phyloP scores from a whole-genome alignment of 1,140 invertebrate genomes.

The Bombus pascuorum region DNA sequence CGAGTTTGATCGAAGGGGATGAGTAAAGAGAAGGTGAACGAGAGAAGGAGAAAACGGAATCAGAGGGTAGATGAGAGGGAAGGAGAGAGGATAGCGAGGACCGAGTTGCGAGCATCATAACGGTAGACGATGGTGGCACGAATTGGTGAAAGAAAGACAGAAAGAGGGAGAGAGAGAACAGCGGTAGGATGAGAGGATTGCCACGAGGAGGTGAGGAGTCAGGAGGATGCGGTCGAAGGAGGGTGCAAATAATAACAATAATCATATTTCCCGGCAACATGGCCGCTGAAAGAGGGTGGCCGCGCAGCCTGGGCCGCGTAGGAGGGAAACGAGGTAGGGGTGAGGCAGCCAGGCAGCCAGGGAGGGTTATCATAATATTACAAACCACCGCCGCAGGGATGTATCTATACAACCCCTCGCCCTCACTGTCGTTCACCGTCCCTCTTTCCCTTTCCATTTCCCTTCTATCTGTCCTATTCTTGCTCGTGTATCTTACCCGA shows the following conservation, averaged over 20 bases:
- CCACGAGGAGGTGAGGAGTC: conserved; percentile 70
- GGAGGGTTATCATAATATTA: conserved; percentile 83
- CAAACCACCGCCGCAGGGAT: conserved; percentile 81
- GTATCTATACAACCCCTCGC: conserved; percentile 79
- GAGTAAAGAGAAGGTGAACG: conserved; percentile 33
- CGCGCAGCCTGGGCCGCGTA: conserved; percentile 65
- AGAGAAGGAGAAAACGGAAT: conserved; percentile 18
- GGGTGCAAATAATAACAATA: conserved; percentile 83
- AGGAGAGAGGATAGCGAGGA: not conserved
- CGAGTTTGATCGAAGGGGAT: conserved; percentile 54
- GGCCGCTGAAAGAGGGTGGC: conserved; percentile 81
- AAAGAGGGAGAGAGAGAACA: conserved; percentile 34
- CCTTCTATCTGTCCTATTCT: not conserved
- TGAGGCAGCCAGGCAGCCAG: conserved; percentile 66
- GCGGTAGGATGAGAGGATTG: conserved; percentile 62
- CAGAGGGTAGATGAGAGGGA: not conserved
- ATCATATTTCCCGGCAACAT: conserved; percentile 83
- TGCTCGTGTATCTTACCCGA: conserved; percentile 12
- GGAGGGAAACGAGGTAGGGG: conserved; percentile 65
- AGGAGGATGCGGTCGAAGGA: conserved; percentile 75
- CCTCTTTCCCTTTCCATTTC: not conserved
- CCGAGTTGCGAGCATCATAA: conserved; percentile 25
- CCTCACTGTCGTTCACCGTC: conserved; percentile 43
- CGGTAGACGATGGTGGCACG: conserved; percentile 43
- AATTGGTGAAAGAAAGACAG: conserved; percentile 44